A percentile compares a stretch with the other conserved stretches of the same genome.
Conservation (phyloP, 2,113 vertebrate genomes). For the Ictidomys tridecemlineatus region DNA sequence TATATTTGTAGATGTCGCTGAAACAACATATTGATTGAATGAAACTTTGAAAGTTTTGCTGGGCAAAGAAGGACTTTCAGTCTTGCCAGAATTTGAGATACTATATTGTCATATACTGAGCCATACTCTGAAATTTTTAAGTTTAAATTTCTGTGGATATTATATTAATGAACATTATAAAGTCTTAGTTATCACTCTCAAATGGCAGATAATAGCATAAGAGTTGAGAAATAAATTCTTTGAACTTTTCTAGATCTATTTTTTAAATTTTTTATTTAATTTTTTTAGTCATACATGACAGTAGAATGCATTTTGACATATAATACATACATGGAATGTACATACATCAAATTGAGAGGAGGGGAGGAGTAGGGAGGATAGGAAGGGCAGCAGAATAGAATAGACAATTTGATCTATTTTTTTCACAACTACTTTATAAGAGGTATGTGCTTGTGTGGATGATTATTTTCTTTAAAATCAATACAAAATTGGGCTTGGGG, state of each 20-base stretch:
- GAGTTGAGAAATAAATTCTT: constrained; percentile 46
- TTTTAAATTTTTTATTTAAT: neutral
- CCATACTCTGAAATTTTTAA: constrained; percentile 52
- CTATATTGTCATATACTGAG: constrained; percentile 46
- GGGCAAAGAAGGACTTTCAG: constrained; percentile 70
- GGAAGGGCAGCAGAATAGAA: no score
- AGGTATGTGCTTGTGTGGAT: neutral
- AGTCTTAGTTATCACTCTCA: neutral
- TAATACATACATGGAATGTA: no score
- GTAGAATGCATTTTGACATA: no score
- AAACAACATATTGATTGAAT: constrained; percentile 16
- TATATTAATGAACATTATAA: neutral
- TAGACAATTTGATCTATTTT: neutral
- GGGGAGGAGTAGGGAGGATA: no score
- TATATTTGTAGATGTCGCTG: constrained; percentile 16
- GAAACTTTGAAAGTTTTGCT: constrained; percentile 53
- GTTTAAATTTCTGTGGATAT: constrained; percentile 51
- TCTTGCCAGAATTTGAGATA: constrained; percentile 63
- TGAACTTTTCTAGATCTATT: neutral
- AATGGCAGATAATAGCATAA: neutral
- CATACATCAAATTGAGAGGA: no score
- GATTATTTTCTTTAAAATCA: constrained; percentile 38
- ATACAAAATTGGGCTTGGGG: neutral
- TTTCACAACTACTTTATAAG: neutral
- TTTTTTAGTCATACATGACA: no score